Evolutionary conservation across 1,140 invertebrate species (phyloP).

Genomic region (Cryptotermes secundus): DNA sequence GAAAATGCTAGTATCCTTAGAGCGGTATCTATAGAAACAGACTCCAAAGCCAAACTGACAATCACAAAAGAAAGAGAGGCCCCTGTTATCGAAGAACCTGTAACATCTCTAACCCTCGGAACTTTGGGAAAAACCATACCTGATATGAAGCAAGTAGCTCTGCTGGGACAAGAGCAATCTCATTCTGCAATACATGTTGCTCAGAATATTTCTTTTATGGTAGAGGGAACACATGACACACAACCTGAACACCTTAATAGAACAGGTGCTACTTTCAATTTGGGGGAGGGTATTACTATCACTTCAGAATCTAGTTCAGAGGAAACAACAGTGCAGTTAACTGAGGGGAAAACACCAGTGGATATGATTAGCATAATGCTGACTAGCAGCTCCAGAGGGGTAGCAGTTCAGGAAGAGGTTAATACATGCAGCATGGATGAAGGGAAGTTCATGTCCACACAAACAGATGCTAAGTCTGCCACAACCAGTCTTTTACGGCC

Average conservation of each 20-base stretch:
- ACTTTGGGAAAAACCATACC: not conserved
- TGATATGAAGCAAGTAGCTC: not conserved
- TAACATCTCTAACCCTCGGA: not conserved
- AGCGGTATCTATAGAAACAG: not conserved
- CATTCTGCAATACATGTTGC: not conserved
- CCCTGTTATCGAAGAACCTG: not conserved
- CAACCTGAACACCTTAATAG: not conserved
- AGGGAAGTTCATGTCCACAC: slow-evolving; percentile 18
- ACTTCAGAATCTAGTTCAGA: slow-evolving; percentile 18
- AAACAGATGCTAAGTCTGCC: not conserved
- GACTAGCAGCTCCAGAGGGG: slow-evolving; percentile 21
- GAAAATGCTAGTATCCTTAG: not conserved
- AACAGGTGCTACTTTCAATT: not conserved
- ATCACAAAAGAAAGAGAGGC: not conserved
- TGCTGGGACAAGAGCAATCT: not conserved
- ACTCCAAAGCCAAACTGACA: not conserved
- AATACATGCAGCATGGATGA: slow-evolving; percentile 24
- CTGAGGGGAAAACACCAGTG: not conserved
- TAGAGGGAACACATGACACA: not conserved
- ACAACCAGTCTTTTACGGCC: not conserved
- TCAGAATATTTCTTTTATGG: not conserved
- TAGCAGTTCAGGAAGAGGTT: slow-evolving; percentile 37
- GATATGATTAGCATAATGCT: not conserved
- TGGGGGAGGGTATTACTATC: slow-evolving; percentile 11
- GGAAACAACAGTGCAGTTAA: not conserved